These are phyloP conservation scores for Drosophila subobscura DNA, from an alignment of 1,140 invertebrate species.

Conservation along the genomic window DNA sequence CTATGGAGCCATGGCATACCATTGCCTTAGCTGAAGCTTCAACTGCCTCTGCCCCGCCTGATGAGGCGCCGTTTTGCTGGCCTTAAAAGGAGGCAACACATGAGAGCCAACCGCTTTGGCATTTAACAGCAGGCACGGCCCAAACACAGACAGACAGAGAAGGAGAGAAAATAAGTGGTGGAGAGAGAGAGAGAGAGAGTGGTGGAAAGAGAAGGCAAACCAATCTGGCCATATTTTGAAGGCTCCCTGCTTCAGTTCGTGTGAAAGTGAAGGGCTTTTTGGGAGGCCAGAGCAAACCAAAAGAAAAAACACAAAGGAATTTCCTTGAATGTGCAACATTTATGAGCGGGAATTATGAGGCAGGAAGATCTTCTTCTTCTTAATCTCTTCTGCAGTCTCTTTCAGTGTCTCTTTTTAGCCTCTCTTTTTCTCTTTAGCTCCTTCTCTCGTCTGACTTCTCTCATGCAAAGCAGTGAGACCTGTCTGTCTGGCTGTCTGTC, in stretches of 20 bases:
- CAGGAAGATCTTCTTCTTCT: slow-evolving; percentile 18
- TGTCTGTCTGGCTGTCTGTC: slow-evolving; percentile 13
- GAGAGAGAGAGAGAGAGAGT: slow-evolving; percentile 11
- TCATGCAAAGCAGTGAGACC: slow-evolving; percentile 63
- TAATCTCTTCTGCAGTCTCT: slow-evolving; percentile 29
- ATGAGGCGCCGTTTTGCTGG: slow-evolving; percentile 53
- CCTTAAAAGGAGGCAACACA: slow-evolving; percentile 66
- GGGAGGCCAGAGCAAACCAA: slow-evolving; percentile 25
- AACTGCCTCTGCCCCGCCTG: slow-evolving; percentile 14
- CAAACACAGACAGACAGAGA: slow-evolving; percentile 7
- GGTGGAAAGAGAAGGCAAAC: slow-evolving; percentile 15
- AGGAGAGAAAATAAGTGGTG: neutral
- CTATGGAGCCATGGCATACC: slow-evolving; percentile 20
- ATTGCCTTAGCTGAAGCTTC: slow-evolving; percentile 28
- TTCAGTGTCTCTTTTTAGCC: neutral
- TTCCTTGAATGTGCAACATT: slow-evolving; percentile 20
- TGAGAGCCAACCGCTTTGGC: slow-evolving; percentile 64
- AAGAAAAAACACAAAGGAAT: slow-evolving; percentile 9
- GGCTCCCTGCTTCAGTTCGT: slow-evolving; percentile 10
- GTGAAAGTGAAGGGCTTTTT: slow-evolving; percentile 77
- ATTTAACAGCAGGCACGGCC: slow-evolving; percentile 48
- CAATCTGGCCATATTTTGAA: slow-evolving; percentile 41
- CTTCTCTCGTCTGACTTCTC: slow-evolving; percentile 1
- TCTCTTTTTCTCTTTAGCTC: slow-evolving; percentile 11
- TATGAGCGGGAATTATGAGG: slow-evolving; percentile 62